A percentile compares a stretch with the other conserved stretches of the same genome.
Conservation (phyloP, 2,113 vertebrate species). For the Strix uralensis region DNA sequence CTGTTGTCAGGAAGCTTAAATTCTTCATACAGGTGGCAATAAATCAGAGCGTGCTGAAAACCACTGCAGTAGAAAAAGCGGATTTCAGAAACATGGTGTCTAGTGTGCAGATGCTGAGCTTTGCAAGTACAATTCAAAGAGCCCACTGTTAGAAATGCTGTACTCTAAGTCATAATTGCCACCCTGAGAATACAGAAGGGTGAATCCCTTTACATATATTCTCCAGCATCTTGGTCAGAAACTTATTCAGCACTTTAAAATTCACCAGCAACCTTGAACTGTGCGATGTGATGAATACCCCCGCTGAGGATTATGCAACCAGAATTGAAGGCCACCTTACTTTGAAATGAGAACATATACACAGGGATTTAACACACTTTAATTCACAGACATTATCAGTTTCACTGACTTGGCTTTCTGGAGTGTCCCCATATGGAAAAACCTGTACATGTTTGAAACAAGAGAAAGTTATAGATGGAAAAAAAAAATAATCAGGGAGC, state of each 20-base stretch:
- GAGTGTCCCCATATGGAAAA: background rate
- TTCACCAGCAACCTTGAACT: background rate
- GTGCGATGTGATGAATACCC: background rate
- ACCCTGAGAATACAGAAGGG: background rate
- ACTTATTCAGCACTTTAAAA: background rate
- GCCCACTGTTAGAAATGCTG: background rate
- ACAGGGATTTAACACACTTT: slow-evolving; percentile 41
- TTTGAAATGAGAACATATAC: slow-evolving; percentile 36
- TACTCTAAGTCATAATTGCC: background rate
- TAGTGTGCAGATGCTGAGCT: background rate
- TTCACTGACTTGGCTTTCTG: background rate
- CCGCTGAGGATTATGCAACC: background rate
- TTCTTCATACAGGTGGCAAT: background rate
- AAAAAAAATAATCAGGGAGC: background rate
- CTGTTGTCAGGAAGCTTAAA: background rate
- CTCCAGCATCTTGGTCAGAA: background rate
- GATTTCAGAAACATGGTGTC: background rate
- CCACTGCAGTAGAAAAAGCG: background rate
- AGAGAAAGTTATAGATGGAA: background rate
- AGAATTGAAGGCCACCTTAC: background rate
- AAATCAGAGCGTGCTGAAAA: background rate
- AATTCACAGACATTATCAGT: background rate
- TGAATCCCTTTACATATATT: background rate
- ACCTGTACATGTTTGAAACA: background rate
- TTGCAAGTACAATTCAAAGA: background rate